Evolutionary conservation across 1,140 invertebrate species (phyloP).

Genomic region (Bombus vancouverensis): DNA sequence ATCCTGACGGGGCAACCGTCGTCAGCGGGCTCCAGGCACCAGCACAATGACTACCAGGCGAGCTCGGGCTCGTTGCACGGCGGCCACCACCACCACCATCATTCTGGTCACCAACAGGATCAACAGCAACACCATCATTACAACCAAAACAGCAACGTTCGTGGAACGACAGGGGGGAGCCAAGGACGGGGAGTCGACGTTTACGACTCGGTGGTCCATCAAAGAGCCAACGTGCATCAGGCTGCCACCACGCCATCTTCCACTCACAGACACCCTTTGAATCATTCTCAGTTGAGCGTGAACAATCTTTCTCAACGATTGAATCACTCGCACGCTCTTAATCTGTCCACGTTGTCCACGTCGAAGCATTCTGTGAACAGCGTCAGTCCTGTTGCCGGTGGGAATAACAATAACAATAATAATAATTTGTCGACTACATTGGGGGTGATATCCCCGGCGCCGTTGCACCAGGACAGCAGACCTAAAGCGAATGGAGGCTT

Average conservation of each 20-base stretch:
- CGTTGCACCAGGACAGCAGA: constrained; percentile 71
- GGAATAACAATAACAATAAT: constrained; percentile 65
- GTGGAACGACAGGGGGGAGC: constrained; percentile 17
- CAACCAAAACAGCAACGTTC: constrained; percentile 48
- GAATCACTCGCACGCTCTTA: constrained; percentile 84
- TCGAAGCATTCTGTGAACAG: constrained; percentile 90
- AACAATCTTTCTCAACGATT: constrained; percentile 79
- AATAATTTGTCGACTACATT: constrained; percentile 53
- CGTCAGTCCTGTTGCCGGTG: constrained; percentile 75
- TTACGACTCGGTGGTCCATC: constrained; percentile 75
- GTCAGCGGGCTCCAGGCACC: constrained; percentile 78
- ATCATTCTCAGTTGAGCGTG: constrained; percentile 80
- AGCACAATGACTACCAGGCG: constrained; percentile 77
- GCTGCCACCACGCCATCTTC: constrained; percentile 72
- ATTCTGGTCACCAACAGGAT: constrained; percentile 67
- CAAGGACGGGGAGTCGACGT: constrained; percentile 71
- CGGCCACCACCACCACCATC: constrained; percentile 65
- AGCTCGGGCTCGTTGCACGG: constrained; percentile 66
- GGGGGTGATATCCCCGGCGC: constrained; percentile 42
- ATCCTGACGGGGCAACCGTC: constrained; percentile 82
- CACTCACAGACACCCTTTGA: constrained; percentile 73
- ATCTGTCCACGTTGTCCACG: constrained; percentile 86
- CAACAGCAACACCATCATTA: constrained; percentile 68
- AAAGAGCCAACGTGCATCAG: constrained; percentile 60
- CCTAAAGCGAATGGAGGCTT: constrained; percentile 81